Evolutionary conservation across 2,113 vertebrate genomes (phyloP).

Genomic region (Saccopteryx bilineata): DNA sequence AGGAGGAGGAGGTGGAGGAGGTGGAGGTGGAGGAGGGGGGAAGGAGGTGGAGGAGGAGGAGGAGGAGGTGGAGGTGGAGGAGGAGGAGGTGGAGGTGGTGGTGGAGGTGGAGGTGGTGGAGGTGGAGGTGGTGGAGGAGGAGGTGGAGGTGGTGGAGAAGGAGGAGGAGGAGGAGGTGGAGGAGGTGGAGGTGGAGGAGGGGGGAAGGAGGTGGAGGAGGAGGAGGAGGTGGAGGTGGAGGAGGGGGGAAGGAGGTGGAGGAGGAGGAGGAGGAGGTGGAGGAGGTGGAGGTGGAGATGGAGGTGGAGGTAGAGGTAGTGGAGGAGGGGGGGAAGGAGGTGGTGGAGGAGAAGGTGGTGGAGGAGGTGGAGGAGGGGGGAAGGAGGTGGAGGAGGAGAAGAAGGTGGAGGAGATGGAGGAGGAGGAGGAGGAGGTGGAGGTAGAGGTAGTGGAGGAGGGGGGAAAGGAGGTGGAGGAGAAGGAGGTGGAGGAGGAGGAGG

Average conservation of each 20-base stretch:
- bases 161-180: too few relatives aligned
- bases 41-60: accelerated
- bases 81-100: too few relatives aligned
- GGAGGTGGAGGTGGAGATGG: too few relatives aligned
- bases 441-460: too few relatives aligned
- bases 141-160: too few relatives aligned
- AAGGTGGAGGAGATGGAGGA: accelerated
- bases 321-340: neutral
- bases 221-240: neutral
- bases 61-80: accelerated
- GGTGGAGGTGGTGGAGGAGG: neutral
- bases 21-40: accelerated
- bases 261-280: too few relatives aligned
- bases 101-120: neutral
- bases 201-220: too few relatives aligned
- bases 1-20: too few relatives aligned
- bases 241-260: neutral
- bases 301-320: neutral
- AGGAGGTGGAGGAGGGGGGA: too few relatives aligned
- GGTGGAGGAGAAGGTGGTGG: too few relatives aligned
- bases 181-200: neutral
- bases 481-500: too few relatives aligned
- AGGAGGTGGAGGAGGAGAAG: accelerated
- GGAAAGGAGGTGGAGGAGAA: too few relatives aligned
- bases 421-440: accelerated